Evolutionary conservation across 1,140 invertebrate genomes (phyloP), one percentile per base, ranked within the genome.

Genomic region (Drosophila obscura): DNA sequence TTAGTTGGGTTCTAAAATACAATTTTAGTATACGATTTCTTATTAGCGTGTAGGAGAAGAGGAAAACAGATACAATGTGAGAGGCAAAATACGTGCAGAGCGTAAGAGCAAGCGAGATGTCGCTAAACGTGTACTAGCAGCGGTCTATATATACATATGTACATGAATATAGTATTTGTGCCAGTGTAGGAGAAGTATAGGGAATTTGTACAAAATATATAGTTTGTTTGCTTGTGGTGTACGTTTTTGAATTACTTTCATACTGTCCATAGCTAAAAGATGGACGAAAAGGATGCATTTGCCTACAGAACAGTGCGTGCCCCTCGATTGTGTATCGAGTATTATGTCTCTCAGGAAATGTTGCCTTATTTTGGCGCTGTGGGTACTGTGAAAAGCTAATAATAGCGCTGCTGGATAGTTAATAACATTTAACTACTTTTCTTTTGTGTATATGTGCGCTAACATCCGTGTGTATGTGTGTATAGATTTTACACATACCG

Each of bases 21-120:
- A 76, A 66, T 79, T 76, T 72, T 49, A 63, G 82, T 56, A 56
- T 63, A 65, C 31, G 39, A 68, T 80, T 78, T 87, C 83, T 77
- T 87, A 87, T 88, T 83, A 87, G 79, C 83, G 83, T 88, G 83
- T 78, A 79, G 66, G 72, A 68, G 75, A 87, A 87, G 72, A 79
- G 64, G 80, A 73, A 88, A 88, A 88, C 71, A 87, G 75, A 82
- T 67, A 88, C 71, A 81, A 77, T 77, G 58, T 76, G 79, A 87
- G 65, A 85, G 65, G 78, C 79, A 88, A 68, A 78, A 88, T 88
- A 71, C 51, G 72, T 64, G 49, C 24, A 24, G 48, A 67, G 49
- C 75, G 52, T 77, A 58, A 73, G 83, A 73, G 76, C 16, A 56
- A 87, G 76, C 72, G 83, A 77, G 83, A 87, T 77, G 64, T 52